Evolutionary conservation across 2,113 vertebrate genomes (phyloP).

Genomic region (Phylloscopus trochilus): DNA sequence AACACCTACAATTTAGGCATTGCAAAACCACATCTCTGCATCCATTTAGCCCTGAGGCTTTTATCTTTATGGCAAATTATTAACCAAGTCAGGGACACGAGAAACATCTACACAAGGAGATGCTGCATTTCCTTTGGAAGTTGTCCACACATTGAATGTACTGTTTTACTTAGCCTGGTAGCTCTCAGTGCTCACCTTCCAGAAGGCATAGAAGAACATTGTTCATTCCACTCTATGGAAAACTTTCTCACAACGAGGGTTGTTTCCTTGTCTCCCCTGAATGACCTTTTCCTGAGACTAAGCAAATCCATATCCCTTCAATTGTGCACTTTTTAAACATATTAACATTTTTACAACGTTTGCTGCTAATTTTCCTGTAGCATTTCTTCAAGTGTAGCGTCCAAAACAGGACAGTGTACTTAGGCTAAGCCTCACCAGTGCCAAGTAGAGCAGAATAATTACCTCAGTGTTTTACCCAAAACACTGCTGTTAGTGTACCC

Average conservation of each 20-base stretch:
- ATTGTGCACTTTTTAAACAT: background rate
- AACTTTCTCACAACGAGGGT: background rate
- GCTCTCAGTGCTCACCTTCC: background rate
- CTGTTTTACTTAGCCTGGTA: background rate
- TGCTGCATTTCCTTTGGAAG: constrained; percentile 51
- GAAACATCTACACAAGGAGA: constrained; percentile 36
- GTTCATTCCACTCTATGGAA: background rate
- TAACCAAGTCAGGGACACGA: constrained; percentile 53
- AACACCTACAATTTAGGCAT: constrained; percentile 31
- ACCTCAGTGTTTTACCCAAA: background rate
- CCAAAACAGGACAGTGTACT: background rate
- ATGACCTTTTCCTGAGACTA: background rate
- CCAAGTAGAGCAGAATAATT: constrained; percentile 65
- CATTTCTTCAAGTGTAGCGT: background rate
- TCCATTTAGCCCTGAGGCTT: constrained; percentile 54
- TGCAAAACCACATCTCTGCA: constrained; percentile 58
- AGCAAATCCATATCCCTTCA: background rate
- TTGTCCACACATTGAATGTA: background rate
- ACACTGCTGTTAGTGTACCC: background rate
- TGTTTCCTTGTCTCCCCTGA: background rate
- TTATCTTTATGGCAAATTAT: constrained; percentile 53
- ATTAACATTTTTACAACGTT: background rate
- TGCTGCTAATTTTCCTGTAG: background rate
- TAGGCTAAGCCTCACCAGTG: constrained; percentile 12
- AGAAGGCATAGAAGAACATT: background rate